Base-by-base conservation (phyloP, 2,888 invertebrate species). In the Hipparchia semele region DNA sequence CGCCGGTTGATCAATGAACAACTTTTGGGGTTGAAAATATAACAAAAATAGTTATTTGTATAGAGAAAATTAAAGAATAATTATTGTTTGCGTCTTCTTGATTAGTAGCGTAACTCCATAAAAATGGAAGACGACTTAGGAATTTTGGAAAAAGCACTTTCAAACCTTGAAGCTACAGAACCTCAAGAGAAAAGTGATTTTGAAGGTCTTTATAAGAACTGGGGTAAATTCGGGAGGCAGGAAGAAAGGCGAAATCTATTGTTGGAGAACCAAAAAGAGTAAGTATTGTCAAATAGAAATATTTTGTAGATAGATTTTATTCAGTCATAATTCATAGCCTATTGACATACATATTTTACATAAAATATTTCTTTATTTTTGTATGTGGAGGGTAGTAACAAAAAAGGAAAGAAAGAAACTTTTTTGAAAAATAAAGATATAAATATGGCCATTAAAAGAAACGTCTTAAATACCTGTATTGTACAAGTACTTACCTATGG, bases 231-330 rank as follows among this genome's bases (percentile, higher is more conserved):
- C 9, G 84, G 85, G 13, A 85, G 84, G 68, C 95, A 95, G 84
- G 93, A 95, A 70, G 90, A 95, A 79, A 87, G 96, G 74, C 87
- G 96, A 54, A 87, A 87, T 73, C 86, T 92, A 79, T 84, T 95
- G 56, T 86, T 96, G n/a, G 86, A 94, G 72, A 84, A 86, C 23
- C 95, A 96, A 80, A 96, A 95, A 90, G 86, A 88, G 96, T 96
- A 89, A 69, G 46, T 68, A 64, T 61, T 6, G 7, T 4, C 4
- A 71, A 66, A 60, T 23, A 23, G 23, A 23, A 23, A 23, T 23
- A 9, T 51, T 45, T 39, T 39, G 39, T 39, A 4, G 39, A 39
- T 39, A 39, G 39, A 39, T 39, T 39, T 39, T 5, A 4, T 39
- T 23, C 23, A 23, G 23, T 39, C 39, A 39, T 39, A 39, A 5